A percentile compares a stretch with the other conserved stretches of the same genome.
Conservation (phyloP, 1,140 invertebrate genomes). For the Araneus ventricosus region DNA sequence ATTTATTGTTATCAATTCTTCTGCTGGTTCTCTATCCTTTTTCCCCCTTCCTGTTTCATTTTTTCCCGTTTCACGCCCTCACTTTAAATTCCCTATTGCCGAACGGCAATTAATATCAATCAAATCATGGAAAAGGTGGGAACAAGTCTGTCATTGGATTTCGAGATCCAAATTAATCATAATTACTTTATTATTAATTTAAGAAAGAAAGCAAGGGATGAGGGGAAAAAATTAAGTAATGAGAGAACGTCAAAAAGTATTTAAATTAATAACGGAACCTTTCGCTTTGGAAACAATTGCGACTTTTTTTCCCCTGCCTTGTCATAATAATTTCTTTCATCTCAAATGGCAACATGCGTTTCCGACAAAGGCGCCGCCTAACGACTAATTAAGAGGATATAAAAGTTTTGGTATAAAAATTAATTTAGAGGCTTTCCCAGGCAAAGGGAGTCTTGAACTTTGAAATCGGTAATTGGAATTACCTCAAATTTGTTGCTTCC, state of each 20-base stretch:
- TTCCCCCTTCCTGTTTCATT: neutral
- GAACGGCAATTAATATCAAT: slow-evolving; percentile 72
- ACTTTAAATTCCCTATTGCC: slow-evolving; percentile 51
- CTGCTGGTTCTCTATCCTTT: slow-evolving; percentile 20
- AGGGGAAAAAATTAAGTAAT: slow-evolving; percentile 73
- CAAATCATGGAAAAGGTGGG: slow-evolving; percentile 71
- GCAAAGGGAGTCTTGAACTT: slow-evolving; percentile 51
- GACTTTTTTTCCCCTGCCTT: slow-evolving; percentile 50
- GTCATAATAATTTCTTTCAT: slow-evolving; percentile 71
- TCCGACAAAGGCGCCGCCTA: slow-evolving; percentile 72
- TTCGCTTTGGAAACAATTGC: slow-evolving; percentile 66
- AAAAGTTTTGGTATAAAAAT: slow-evolving; percentile 63
- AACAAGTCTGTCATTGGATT: slow-evolving; percentile 69
- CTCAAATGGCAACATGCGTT: slow-evolving; percentile 69
- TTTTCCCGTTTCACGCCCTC: neutral
- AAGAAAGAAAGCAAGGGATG: slow-evolving; percentile 47
- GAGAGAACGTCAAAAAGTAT: slow-evolving; percentile 74
- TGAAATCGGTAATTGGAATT: slow-evolving; percentile 72
- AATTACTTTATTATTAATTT: slow-evolving; percentile 75
- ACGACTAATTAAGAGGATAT: slow-evolving; percentile 72
- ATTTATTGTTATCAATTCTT: slow-evolving; percentile 71
- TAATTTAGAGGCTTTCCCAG: slow-evolving; percentile 54
- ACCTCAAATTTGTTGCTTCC: slow-evolving; percentile 72
- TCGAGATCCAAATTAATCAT: slow-evolving; percentile 71
- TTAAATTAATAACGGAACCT: slow-evolving; percentile 73